Percentiles rank a stretch among this genome's conserved stretches.
Evolutionary conservation across 2,113 vertebrate genomes (phyloP).

Genomic region (Heterotilapia buettikoferi): DNA sequence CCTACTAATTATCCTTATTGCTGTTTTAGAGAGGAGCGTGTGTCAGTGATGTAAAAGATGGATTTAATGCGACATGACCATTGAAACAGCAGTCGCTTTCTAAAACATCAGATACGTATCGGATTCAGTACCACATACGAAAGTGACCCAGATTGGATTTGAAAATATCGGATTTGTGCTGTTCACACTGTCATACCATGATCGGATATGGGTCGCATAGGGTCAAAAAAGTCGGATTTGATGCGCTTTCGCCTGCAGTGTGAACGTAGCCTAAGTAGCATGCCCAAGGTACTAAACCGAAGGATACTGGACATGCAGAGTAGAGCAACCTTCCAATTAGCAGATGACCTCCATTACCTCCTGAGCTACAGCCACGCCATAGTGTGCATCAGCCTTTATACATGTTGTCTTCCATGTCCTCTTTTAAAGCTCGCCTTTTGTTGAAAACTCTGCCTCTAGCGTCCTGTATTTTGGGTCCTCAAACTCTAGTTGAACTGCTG

Average conservation of each 20-base stretch:
- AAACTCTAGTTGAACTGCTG: neutral
- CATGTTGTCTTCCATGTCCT: neutral
- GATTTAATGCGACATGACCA: accelerated
- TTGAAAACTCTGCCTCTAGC: neutral
- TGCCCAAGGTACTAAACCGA: neutral
- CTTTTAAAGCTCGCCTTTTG: neutral
- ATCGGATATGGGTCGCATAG: no score
- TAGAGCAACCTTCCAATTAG: neutral
- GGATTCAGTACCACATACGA: no score
- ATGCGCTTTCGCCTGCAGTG: no score
- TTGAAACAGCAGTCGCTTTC: no score
- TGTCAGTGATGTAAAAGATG: accelerated
- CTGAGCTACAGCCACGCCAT: neutral
- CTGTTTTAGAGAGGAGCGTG: no score
- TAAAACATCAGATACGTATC: accelerated
- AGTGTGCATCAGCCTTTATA: neutral
- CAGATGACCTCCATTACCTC: neutral
- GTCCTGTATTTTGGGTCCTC: neutral
- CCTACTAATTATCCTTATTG: no score
- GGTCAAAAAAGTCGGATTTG: no score
- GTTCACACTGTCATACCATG: no score
- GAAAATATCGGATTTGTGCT: no score
- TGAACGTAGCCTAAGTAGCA: neutral
- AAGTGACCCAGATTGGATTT: no score
- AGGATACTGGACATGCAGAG: neutral